Evolutionary conservation across 2,888 invertebrate species (phyloP).

Genomic region (Dione vanillae): DNA sequence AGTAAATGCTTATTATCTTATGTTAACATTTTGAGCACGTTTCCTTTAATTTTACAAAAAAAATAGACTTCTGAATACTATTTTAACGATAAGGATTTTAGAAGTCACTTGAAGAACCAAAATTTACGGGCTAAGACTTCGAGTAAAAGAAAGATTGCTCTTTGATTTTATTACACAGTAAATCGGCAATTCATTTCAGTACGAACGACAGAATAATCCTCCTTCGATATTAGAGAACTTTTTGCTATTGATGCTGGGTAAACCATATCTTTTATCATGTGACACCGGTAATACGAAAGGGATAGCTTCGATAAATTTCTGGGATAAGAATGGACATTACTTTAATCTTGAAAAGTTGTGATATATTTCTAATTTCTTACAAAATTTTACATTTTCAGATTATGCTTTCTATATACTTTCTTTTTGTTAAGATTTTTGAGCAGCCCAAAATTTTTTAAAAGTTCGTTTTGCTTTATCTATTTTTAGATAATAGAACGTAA

Average conservation of each 20-base stretch:
- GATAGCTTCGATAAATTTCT: slow-evolving; percentile 27
- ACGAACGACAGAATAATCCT: slow-evolving; percentile 29
- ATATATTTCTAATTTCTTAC: slow-evolving; percentile 7
- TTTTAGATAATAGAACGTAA: too few species aligned
- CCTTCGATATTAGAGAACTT: slow-evolving; percentile 28
- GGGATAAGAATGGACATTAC: slow-evolving; percentile 5
- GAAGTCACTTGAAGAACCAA: slow-evolving; percentile 1
- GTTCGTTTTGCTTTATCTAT: too few species aligned
- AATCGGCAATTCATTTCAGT: slow-evolving; percentile 28
- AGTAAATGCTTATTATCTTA: neutral
- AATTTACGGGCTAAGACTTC: slow-evolving; percentile 7
- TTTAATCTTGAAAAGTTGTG: slow-evolving; percentile 24
- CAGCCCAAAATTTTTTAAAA: neutral
- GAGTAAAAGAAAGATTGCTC: slow-evolving; percentile 20
- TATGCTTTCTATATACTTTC: neutral
- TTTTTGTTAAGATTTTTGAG: neutral
- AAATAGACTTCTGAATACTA: neutral
- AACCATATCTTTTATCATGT: slow-evolving; percentile 28
- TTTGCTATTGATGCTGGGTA: slow-evolving; percentile 18
- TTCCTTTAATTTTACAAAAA: neutral
- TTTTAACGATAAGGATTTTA: neutral
- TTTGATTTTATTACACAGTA: slow-evolving; percentile 30
- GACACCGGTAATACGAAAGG: slow-evolving; percentile 29
- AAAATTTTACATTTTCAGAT: slow-evolving; percentile 6
- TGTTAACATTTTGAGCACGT: too few species aligned